phyloP scores from a whole-genome alignment of 2,797 vertebrate genomes.

The Limnodromus scolopaceus region DNA sequence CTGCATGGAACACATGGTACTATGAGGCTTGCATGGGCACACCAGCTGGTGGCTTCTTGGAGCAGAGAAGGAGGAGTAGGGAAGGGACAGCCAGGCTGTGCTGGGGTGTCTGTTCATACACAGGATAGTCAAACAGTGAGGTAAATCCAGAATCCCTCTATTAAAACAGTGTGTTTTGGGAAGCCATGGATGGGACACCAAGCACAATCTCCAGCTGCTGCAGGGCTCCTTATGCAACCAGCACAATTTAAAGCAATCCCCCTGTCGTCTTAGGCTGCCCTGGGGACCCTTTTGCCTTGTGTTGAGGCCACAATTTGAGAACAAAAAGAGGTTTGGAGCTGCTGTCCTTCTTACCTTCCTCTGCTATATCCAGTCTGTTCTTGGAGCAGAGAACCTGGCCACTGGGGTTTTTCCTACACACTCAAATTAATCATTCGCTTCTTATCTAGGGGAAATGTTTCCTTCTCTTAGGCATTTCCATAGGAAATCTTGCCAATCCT shows the following conservation, averaged over 20 bases:
- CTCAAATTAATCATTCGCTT: not conserved
- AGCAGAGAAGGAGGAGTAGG: not conserved
- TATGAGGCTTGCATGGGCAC: not conserved
- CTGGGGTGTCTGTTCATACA: not conserved
- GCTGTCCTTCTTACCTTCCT: not conserved
- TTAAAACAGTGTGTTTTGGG: not conserved
- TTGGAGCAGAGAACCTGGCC: not conserved
- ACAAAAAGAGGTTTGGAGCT: not conserved
- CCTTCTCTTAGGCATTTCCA: constrained; percentile 25
- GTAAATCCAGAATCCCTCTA: not conserved
- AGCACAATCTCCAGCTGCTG: not conserved
- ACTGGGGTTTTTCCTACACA: not conserved
- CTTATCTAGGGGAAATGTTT: constrained; percentile 40
- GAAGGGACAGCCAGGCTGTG: not conserved
- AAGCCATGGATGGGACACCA: not conserved
- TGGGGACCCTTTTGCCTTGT: not conserved
- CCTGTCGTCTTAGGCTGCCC: not conserved
- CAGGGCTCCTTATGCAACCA: not conserved
- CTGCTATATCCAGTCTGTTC: not conserved
- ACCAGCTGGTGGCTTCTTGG: not conserved
- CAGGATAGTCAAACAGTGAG: not conserved
- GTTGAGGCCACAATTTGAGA: not conserved
- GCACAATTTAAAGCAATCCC: not conserved
- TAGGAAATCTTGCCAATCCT: constrained; percentile 16
- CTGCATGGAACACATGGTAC: fast-evolving